Percentiles rank a stretch among this genome's conserved stretches.
phyloP scores from a whole-genome alignment of 2,113 vertebrate species.

The Kryptolebias marmoratus region DNA sequence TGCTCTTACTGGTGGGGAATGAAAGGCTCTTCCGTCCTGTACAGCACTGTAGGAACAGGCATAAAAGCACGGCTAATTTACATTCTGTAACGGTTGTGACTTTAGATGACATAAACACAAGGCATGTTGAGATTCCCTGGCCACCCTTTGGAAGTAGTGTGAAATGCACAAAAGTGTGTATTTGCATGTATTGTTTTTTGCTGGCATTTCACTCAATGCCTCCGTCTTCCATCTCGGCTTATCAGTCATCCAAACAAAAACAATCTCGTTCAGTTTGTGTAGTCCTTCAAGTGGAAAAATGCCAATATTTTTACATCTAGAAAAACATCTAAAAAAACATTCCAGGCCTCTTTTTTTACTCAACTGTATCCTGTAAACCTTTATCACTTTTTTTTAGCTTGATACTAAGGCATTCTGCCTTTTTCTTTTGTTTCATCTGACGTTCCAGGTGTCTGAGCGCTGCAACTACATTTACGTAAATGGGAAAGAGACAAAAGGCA shows the following conservation, averaged over 20 bases:
- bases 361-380: constrained; percentile 14
- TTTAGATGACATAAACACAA: constrained; percentile 56
- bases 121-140: constrained; percentile 23
- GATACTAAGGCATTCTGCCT: not conserved
- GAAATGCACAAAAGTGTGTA: constrained; percentile 35
- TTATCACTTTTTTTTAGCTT: not conserved
- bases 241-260: constrained; percentile 20
- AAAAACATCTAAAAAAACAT: constrained; percentile 14
- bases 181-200: constrained; percentile 21
- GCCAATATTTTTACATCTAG: not conserved
- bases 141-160: constrained; percentile 32
- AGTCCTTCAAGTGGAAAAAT: constrained; percentile 17
- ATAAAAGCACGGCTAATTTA: constrained; percentile 48
- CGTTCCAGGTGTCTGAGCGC: constrained; percentile 87
- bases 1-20: constrained; percentile 52
- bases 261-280: constrained; percentile 32
- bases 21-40: constrained; percentile 48
- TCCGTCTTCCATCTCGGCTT: not conserved
- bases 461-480: constrained; percentile 92
- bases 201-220: constrained; percentile 26
- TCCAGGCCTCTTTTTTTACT: constrained; percentile 1
- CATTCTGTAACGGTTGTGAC: constrained; percentile 49
- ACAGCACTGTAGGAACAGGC: constrained; percentile 36
- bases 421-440: not conserved
- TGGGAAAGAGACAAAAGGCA: constrained; percentile 90